Evolutionary conservation across 2,888 invertebrate species (phyloP).

Genomic region (Rutpela maculata): DNA sequence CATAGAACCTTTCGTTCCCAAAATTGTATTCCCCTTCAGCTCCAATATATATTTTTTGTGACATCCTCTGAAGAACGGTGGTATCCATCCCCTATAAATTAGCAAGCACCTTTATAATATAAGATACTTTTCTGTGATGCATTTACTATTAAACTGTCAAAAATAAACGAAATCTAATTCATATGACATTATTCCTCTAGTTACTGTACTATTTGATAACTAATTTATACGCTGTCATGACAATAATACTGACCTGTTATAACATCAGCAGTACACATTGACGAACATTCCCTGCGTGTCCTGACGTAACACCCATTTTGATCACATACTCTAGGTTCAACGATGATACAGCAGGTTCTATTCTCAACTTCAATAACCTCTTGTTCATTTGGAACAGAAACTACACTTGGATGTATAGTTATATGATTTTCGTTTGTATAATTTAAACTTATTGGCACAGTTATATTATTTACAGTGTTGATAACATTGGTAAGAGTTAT

Average conservation of each 20-base stretch:
- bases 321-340: constrained; percentile 24
- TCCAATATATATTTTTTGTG: too few relatives aligned
- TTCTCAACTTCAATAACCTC: neutral
- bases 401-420: neutral
- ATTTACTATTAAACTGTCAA: too few relatives aligned
- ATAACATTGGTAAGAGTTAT: constrained; percentile 30
- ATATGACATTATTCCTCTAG: too few relatives aligned
- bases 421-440: constrained; percentile 24
- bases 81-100: too few relatives aligned
- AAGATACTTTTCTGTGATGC: too few relatives aligned
- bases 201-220: too few relatives aligned
- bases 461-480: constrained; percentile 31
- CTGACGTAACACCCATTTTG: constrained; percentile 21
- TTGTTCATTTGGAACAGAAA: neutral
- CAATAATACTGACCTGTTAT: constrained; percentile 14
- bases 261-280: constrained; percentile 19
- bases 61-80: too few relatives aligned
- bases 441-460: constrained; percentile 24
- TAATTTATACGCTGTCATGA: too few relatives aligned
- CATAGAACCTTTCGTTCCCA: too few relatives aligned
- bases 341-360: constrained; percentile 15
- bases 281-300: constrained; percentile 14
- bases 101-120: too few relatives aligned
- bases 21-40: too few relatives aligned
- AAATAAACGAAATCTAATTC: too few relatives aligned